A percentile compares a stretch with the other conserved stretches of the same genome.
phyloP scores from a whole-genome alignment of 2,797 vertebrate species.

The Ctenosaura bakeri region DNA sequence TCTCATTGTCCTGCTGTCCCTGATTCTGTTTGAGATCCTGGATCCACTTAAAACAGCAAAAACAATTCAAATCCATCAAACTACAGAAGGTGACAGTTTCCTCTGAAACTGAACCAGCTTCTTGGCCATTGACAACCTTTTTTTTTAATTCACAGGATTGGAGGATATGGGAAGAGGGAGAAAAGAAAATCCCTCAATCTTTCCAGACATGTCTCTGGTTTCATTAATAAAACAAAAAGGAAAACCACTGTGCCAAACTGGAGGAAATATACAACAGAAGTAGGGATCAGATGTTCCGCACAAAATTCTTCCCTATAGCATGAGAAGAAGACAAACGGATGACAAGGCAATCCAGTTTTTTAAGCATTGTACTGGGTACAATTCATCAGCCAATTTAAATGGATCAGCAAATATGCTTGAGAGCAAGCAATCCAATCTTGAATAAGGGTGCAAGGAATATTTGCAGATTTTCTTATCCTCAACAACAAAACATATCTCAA shows the following conservation, averaged over 20 bases:
- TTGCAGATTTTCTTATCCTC: too few relatives aligned
- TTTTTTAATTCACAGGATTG: constrained; percentile 73
- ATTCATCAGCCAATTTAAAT: not conserved
- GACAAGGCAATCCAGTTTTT: not conserved
- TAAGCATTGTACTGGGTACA: not conserved
- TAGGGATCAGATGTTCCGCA: constrained; percentile 59
- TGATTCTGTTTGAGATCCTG: constrained; percentile 71
- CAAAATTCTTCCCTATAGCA: constrained; percentile 41
- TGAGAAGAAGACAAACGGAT: constrained; percentile 45
- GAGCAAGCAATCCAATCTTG: not conserved
- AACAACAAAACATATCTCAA: too few relatives aligned
- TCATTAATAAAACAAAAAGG: constrained; percentile 55
- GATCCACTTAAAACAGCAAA: constrained; percentile 74
- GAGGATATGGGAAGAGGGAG: constrained; percentile 43
- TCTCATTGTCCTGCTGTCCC: constrained; percentile 74
- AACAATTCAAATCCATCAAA: constrained; percentile 72
- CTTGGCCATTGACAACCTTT: constrained; percentile 43
- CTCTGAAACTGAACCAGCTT: constrained; percentile 70
- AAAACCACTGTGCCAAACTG: constrained; percentile 56
- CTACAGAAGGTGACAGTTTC: constrained; percentile 58
- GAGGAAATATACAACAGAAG: constrained; percentile 45
- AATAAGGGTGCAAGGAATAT: not conserved
- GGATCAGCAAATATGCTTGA: too few relatives aligned
- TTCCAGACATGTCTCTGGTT: constrained; percentile 51
- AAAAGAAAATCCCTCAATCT: not conserved